These are phyloP conservation scores for Mongoloraphidia duomilia DNA, from an alignment of 2,888 invertebrate genomes.

Conservation along the genomic window DNA sequence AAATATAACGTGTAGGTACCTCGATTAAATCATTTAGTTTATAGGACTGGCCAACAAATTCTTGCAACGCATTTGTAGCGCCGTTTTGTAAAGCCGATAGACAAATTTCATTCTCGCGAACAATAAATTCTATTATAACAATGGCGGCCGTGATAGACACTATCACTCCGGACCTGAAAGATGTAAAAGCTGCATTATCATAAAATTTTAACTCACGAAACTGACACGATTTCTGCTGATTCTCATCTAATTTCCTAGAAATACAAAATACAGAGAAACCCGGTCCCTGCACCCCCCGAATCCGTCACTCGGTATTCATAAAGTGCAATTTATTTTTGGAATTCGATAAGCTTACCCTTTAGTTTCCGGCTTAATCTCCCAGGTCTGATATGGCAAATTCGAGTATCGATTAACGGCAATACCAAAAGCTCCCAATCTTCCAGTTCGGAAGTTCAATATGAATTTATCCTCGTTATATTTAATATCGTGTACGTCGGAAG, in stretches of 20 bases:
- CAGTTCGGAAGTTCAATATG: constrained; percentile 59
- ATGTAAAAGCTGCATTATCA: background rate
- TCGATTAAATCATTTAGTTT: constrained; percentile 43
- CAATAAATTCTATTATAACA: constrained; percentile 39
- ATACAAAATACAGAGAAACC: no score
- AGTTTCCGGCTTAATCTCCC: constrained; percentile 63
- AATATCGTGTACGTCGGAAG: constrained; percentile 46
- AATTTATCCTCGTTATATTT: constrained; percentile 79
- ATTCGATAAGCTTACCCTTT: constrained; percentile 29
- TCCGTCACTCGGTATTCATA: no score
- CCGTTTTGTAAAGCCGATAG: constrained; percentile 41
- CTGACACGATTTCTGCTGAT: no score
- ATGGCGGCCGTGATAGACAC: constrained; percentile 40
- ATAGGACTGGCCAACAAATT: constrained; percentile 43
- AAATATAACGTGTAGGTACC: constrained; percentile 27
- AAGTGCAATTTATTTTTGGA: no score
- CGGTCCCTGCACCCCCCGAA: no score
- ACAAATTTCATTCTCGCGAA: constrained; percentile 31
- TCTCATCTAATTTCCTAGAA: no score
- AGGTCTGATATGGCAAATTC: constrained; percentile 74
- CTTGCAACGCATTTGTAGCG: constrained; percentile 42
- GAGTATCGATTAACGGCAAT: constrained; percentile 59
- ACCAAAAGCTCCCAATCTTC: constrained; percentile 51
- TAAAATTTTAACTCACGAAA: no score
- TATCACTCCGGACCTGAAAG: constrained; percentile 35